A percentile compares a stretch with the other conserved stretches of the same genome.
phyloP scores from a whole-genome alignment of 1,140 invertebrate genomes.

The Glossosoma conforme region DNA sequence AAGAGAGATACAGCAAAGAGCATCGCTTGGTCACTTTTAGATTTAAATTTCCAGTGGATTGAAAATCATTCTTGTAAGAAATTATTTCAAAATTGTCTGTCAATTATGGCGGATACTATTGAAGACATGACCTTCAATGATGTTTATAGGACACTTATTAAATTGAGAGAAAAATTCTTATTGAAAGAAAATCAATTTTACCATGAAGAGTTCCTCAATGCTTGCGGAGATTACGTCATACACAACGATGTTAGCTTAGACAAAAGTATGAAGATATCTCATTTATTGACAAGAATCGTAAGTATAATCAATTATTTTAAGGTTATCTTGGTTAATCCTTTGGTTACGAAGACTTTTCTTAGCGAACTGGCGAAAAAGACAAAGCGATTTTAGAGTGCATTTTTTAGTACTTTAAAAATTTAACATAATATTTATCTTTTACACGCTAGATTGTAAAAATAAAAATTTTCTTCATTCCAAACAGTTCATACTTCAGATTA shows the following conservation, averaged over 20 bases:
- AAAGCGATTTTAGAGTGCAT: too few species aligned
- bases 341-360: too few species aligned
- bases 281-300: slow-evolving; percentile 51
- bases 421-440: too few species aligned
- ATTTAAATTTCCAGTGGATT: slow-evolving; percentile 33
- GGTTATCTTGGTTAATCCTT: too few species aligned
- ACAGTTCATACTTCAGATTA: too few species aligned
- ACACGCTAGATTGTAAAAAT: too few species aligned
- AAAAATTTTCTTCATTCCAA: too few species aligned
- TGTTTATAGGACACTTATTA: slow-evolving; percentile 31
- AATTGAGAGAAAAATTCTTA: slow-evolving; percentile 5
- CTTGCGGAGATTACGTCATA: slow-evolving; percentile 44
- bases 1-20: slow-evolving; percentile 43
- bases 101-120: slow-evolving; percentile 42
- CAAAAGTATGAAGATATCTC: slow-evolving; percentile 45
- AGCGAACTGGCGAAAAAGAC: too few species aligned
- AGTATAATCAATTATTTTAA: too few species aligned
- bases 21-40: slow-evolving; percentile 48
- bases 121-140: slow-evolving; percentile 43
- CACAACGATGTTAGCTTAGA: slow-evolving; percentile 48
- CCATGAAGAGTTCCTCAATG: slow-evolving; percentile 52
- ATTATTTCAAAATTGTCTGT: slow-evolving; percentile 42
- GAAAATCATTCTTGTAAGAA: slow-evolving; percentile 40
- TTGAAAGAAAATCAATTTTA: slow-evolving; percentile 49
- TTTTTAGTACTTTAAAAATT: too few species aligned